phyloP scores from a whole-genome alignment of 1,140 invertebrate species.

The Hycleus phaleratus region DNA sequence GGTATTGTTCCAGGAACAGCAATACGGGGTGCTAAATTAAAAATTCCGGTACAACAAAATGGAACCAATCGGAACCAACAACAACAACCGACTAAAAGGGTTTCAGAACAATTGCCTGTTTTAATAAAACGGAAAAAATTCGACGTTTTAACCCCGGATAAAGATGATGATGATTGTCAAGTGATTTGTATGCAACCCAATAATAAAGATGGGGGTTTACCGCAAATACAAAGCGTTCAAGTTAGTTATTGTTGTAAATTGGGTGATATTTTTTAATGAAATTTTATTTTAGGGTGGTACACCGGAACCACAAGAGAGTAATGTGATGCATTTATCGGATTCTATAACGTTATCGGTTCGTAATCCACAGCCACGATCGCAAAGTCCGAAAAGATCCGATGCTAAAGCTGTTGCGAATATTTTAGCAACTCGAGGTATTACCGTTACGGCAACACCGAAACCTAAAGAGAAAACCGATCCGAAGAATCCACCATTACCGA shows the following conservation, averaged over 20 bases:
- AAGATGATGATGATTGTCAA: constrained; percentile 55
- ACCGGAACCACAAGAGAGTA: constrained; percentile 41
- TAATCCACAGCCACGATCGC: constrained; percentile 34
- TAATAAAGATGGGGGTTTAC: constrained; percentile 53
- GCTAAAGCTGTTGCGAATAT: constrained; percentile 66
- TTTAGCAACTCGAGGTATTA: constrained; percentile 65
- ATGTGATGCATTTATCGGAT: constrained; percentile 53
- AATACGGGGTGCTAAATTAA: background rate
- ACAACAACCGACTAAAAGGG: constrained; percentile 21
- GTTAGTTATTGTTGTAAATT: constrained; percentile 26
- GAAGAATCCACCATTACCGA: constrained; percentile 25
- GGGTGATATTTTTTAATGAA: background rate
- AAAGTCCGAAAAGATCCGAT: constrained; percentile 51
- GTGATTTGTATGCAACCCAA: constrained; percentile 65
- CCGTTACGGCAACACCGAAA: constrained; percentile 52
- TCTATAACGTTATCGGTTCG: constrained; percentile 60
- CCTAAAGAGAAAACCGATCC: constrained; percentile 27
- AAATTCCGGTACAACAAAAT: background rate
- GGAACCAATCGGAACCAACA: constrained; percentile 10
- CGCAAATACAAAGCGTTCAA: constrained; percentile 65
- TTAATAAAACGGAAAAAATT: constrained; percentile 42
- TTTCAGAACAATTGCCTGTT: constrained; percentile 23
- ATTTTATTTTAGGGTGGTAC: constrained; percentile 26
- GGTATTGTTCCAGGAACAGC: constrained; percentile 1
- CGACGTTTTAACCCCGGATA: constrained; percentile 49